Evolutionary conservation across 1,140 invertebrate species (phyloP).

Genomic region (Drosophila malerkotliana): DNA sequence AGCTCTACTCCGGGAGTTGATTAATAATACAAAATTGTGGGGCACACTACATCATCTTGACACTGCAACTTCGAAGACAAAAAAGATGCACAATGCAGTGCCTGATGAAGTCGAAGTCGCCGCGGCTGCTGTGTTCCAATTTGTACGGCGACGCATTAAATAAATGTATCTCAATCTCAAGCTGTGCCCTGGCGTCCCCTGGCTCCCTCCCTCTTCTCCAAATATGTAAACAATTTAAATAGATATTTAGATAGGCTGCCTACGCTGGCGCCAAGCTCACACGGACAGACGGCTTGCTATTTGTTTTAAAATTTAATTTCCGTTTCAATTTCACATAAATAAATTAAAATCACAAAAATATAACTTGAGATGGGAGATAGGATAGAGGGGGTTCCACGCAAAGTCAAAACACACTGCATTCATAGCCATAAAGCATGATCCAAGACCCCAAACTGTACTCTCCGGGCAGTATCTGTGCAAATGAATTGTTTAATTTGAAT

Average conservation of each 20-base stretch:
- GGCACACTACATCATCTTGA: constrained; percentile 71
- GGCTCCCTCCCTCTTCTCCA: constrained; percentile 16
- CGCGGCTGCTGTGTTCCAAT: constrained; percentile 55
- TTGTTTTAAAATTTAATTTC: constrained; percentile 84
- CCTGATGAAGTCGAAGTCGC: constrained; percentile 51
- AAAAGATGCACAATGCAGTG: constrained; percentile 37
- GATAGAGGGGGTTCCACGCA: constrained; percentile 6
- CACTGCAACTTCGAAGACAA: constrained; percentile 44
- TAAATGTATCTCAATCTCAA: constrained; percentile 81
- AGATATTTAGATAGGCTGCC: constrained; percentile 80
- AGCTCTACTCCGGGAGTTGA: constrained; percentile 45
- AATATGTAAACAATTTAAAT: constrained; percentile 80
- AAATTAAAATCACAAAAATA: constrained; percentile 71
- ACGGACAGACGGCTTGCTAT: constrained; percentile 52
- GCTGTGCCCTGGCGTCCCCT: constrained; percentile 61
- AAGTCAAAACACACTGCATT: constrained; percentile 43
- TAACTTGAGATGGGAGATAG: constrained; percentile 26
- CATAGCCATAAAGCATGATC: neutral
- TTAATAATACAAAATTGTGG: constrained; percentile 60
- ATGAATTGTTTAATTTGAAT: constrained; percentile 59
- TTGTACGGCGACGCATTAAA: constrained; percentile 74
- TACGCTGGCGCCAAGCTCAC: constrained; percentile 70
- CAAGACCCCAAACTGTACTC: constrained; percentile 49
- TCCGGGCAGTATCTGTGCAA: constrained; percentile 19
- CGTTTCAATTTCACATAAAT: constrained; percentile 83